Evolutionary conservation across 2,113 vertebrate genomes (phyloP), one percentile per base, ranked within the genome.

Genomic region (Recurvirostra avosetta): DNA sequence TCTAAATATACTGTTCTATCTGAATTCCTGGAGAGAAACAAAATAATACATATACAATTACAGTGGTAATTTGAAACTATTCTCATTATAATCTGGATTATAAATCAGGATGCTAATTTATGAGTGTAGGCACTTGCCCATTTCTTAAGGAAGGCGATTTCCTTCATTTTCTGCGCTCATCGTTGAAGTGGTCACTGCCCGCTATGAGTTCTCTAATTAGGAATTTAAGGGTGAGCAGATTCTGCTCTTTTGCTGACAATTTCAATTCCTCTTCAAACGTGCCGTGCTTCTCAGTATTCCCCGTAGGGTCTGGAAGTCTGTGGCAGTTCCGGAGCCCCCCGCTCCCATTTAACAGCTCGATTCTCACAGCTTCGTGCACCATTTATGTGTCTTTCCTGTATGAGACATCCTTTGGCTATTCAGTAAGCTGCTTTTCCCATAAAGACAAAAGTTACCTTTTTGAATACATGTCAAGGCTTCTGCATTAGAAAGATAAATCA

Each of bases 381-480:
- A 93, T 95, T 98, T 94, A 71, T 96, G 67, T 92, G 86, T 63
- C 62, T 91, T 97, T 96, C 93, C 91, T 95, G 92, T 36, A 70
- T 67, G 71, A 93, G 76, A 90, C 63, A 92, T 97, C 87, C 91
- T 97, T 89, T 97, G 88, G 85, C 89, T 96, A 96, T 94, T 95
- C 78, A 97, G 27, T 91, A 86, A 94, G 76, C 88, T 96, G 6
- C 62, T 96, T 95, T 96, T 96, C 96, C 94, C 97, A 94, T 79
- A 96, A 70, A 73, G 83, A 96, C 93, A 95, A 96, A 94, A 96
- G 96, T 95, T 96, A 95, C 82, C 85, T 97, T 95, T 97, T 72
- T 97, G 89, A 97, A 95, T 97, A 85, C 45, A 88, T 58, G 81
- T 88, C 84, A 97, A 72, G 80, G n/a, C 65, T 94, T 94, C 94